A percentile compares a stretch with the other conserved stretches of the same genome.
Conservation (phyloP, 2,888 invertebrate genomes). For the Platerodrilus igneus region DNA sequence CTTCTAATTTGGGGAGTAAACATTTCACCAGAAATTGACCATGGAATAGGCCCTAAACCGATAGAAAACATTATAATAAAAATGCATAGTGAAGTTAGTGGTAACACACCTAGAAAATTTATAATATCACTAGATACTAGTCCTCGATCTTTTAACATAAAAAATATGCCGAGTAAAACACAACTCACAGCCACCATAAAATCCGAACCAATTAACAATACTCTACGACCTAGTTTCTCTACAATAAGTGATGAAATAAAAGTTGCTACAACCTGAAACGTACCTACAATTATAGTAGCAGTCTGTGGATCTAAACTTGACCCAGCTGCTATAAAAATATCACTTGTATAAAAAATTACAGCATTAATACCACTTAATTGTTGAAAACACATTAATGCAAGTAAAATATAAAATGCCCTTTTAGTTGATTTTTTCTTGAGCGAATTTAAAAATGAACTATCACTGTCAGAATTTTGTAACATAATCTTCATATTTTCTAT, state of each 20-base stretch:
- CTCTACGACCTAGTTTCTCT: constrained; percentile 74
- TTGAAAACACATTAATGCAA: constrained; percentile 84
- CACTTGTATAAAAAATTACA: constrained; percentile 72
- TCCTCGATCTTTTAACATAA: constrained; percentile 49
- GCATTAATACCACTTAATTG: constrained; percentile 82
- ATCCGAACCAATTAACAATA: constrained; percentile 69
- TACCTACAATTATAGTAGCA: constrained; percentile 75
- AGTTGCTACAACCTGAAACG: constrained; percentile 74
- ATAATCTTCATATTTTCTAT: constrained; percentile 56
- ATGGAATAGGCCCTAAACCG: constrained; percentile 84
- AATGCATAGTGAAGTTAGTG: constrained; percentile 66
- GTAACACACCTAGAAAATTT: constrained; percentile 64
- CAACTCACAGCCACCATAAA: constrained; percentile 66
- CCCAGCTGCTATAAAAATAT: constrained; percentile 68
- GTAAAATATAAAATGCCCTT: constrained; percentile 67
- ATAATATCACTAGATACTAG: constrained; percentile 48
- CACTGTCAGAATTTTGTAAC: too few relatives aligned
- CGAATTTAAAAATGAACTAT: constrained; percentile 53
- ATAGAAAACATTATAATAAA: constrained; percentile 78
- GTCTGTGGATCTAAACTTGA: constrained; percentile 54
- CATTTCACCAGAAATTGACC: constrained; percentile 80
- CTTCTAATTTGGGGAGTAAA: constrained; percentile 76
- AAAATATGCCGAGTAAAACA: constrained; percentile 68
- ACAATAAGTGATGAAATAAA: constrained; percentile 71
- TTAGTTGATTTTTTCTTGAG: constrained; percentile 53